A percentile compares a stretch with the other conserved stretches of the same genome.
These are phyloP conservation scores for Pseudopodoces humilis DNA, from an alignment of 2,113 vertebrate species.

Conservation along the genomic window DNA sequence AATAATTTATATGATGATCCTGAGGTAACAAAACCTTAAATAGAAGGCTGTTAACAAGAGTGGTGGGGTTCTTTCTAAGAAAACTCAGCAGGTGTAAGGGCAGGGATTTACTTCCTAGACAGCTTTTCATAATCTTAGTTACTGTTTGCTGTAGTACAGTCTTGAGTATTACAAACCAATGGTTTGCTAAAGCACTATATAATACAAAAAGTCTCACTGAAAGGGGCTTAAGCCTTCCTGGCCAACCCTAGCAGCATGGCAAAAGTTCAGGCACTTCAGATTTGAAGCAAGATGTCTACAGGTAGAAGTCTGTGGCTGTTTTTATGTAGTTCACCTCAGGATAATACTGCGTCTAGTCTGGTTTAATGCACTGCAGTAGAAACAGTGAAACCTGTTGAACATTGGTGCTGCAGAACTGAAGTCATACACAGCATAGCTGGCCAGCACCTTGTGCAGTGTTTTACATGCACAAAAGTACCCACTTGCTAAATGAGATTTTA, in stretches of 20 bases:
- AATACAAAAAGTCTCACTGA: neutral
- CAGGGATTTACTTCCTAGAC: neutral
- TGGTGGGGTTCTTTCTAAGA: rapidly evolving
- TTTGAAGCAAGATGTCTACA: neutral
- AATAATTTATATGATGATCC: neutral
- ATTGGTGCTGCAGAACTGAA: neutral
- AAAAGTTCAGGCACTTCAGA: neutral
- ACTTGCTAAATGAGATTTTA: neutral
- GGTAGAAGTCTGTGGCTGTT: neutral
- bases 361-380: neutral
- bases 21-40: neutral
- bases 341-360: neutral
- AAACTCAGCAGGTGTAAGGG: neutral
- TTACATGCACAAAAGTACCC: neutral
- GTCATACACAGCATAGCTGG: neutral
- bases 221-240: neutral
- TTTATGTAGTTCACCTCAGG: neutral
- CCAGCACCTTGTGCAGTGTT: neutral
- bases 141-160: neutral
- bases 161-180: neutral
- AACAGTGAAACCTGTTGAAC: neutral
- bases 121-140: neutral
- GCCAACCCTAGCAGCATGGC: rapidly evolving
- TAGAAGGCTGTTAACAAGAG: neutral
- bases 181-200: neutral